Base-by-base conservation (phyloP, 2,888 invertebrate genomes). In the Ophion obscuratus region DNA sequence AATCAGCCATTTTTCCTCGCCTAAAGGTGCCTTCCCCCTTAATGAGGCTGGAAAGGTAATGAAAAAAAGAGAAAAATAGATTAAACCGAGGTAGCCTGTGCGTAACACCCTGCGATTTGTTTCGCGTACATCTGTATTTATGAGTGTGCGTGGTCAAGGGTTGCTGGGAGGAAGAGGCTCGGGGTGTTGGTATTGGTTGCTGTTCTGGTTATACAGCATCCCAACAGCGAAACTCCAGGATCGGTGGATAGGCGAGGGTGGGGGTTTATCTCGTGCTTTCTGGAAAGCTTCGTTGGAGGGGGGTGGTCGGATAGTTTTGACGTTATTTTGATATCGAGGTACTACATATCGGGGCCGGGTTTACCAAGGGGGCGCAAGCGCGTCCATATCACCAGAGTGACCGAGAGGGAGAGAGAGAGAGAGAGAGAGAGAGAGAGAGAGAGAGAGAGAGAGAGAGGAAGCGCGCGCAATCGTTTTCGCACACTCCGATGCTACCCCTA, bases 251-350 rank as follows among this genome's bases (percentile, higher is more conserved):
- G 67, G 71, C 71, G 10, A 62, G 66, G 80, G 76, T 67, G 64
- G 79, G 74, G 83, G 83, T 81, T 86, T 87, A 87, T 77, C 66
- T 81, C 80, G 64, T 44, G 77, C 47, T 70, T 75, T 84, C 67
- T 67, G 62, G 74, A 59, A 53, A 70, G 47, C 70, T 67, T 36
- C 40, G 64, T 14, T 47, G 36, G 59, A 68, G 57, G 73, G 71
- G 73, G 66, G 59, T 59, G 71, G 73, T 59, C 14, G 75, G 81
- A 81, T 81, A 87, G 88, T 87, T 88, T 88, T 87, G 86, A 88
- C 88, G 87, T 88, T 88, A 88, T 88, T 88, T 88, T 87, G 85
- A 88, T 87, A 88, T 88, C 86, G 84, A 84, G 82, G 83, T 73
- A 84, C 78, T 85, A 84, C 83, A 82, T 84, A 86, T 78, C 79